Evolutionary conservation across 1,140 invertebrate species (phyloP).

Genomic region (Diorhabda elongata): DNA sequence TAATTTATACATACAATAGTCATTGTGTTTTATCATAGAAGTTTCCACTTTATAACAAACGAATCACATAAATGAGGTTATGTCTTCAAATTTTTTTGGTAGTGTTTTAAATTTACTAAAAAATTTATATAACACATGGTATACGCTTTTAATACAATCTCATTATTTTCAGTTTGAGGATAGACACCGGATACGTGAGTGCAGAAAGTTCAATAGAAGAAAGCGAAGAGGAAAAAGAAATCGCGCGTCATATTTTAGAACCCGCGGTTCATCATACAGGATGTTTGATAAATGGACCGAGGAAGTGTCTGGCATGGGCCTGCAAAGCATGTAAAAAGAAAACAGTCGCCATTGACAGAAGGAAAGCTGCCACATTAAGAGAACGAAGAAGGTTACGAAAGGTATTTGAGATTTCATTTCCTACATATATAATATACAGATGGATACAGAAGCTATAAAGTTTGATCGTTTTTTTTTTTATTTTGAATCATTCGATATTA

Average conservation of each 20-base stretch:
- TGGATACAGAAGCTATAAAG: too few relatives aligned
- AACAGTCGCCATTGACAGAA: constrained; percentile 86
- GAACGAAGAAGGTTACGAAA: constrained; percentile 88
- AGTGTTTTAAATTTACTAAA: not conserved
- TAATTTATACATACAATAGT: too few relatives aligned
- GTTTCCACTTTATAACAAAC: too few relatives aligned
- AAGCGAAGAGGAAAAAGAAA: constrained; percentile 46
- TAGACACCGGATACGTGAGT: constrained; percentile 42
- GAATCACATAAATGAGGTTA: too few relatives aligned
- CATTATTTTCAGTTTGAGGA: constrained; percentile 13
- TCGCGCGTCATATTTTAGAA: constrained; percentile 51
- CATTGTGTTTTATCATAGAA: too few relatives aligned
- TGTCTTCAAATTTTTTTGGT: not conserved
- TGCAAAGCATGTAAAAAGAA: constrained; percentile 96
- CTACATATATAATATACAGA: too few relatives aligned
- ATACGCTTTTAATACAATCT: not conserved
- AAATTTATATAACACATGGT: not conserved
- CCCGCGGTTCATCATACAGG: constrained; percentile 37
- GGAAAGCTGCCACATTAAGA: constrained; percentile 93
- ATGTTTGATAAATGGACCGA: constrained; percentile 52
- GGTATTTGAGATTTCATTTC: constrained; percentile 50
- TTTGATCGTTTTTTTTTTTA: too few relatives aligned
- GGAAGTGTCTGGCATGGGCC: constrained; percentile 88
- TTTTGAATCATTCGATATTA: too few relatives aligned
- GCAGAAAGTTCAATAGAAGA: constrained; percentile 44